A percentile compares a stretch with the other conserved stretches of the same genome.
These are phyloP conservation scores for Adineta ricciae DNA, from an alignment of 2,888 invertebrate genomes.

Conservation along the genomic window DNA sequence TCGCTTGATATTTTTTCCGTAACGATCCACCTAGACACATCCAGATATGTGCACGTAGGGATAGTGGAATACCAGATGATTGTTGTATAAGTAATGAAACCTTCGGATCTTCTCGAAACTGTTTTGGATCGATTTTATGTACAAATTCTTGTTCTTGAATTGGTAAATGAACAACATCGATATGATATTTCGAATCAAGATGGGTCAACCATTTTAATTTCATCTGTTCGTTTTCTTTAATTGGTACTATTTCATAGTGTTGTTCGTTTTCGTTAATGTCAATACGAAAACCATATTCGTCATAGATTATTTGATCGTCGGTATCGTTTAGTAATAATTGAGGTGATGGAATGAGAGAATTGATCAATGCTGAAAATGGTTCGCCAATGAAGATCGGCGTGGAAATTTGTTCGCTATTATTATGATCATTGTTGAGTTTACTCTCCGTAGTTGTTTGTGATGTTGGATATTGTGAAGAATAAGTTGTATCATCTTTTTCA, in stretches of 20 bases:
- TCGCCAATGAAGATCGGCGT: not conserved
- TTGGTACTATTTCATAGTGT: not conserved
- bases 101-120: not conserved
- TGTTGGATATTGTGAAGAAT: not conserved
- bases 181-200: not conserved
- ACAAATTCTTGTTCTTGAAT: not conserved
- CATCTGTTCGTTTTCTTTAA: not conserved
- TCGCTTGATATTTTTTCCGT: slow-evolving; percentile 24
- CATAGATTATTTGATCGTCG: not conserved
- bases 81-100: not conserved
- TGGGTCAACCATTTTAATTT: not conserved
- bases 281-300: slow-evolving; percentile 9
- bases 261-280: not conserved
- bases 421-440: not conserved
- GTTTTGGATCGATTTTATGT: not conserved
- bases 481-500: not conserved
- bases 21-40: slow-evolving; percentile 20
- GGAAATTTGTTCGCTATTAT: not conserved
- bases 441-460: not conserved
- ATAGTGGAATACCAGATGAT: slow-evolving; percentile 24
- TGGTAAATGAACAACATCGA: not conserved
- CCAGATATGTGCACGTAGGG: slow-evolving; percentile 26
- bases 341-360: not conserved
- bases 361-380: not conserved
- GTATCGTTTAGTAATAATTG: not conserved